Conservation (phyloP, 2,797 vertebrate genomes). For the Spheniscus humboldti region DNA sequence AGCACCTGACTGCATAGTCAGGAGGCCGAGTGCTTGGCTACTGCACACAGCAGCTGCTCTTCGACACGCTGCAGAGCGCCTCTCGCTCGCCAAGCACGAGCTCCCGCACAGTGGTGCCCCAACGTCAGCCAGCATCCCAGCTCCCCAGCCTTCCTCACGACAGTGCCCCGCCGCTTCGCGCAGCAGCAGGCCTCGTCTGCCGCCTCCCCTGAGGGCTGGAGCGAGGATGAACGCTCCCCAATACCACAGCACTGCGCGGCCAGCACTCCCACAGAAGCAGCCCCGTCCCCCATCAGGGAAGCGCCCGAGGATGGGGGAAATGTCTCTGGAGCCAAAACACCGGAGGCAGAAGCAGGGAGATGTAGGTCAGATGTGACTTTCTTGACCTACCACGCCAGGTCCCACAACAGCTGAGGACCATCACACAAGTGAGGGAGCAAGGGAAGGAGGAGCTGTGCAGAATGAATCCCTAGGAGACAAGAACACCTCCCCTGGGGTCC, state of each 20-base stretch:
- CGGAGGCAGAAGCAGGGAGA: not conserved
- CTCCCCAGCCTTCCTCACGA: rapidly evolving
- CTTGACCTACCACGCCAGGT: not conserved
- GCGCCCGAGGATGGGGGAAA: not conserved
- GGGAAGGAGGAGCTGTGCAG: not conserved
- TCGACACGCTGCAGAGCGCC: not conserved
- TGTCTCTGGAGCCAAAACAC: not conserved
- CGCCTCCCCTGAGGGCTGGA: not conserved
- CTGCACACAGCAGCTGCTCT: not conserved
- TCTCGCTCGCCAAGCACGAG: not conserved
- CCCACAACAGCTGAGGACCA: not conserved
- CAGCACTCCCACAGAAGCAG: not conserved
- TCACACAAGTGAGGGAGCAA: not conserved
- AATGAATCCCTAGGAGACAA: not conserved
- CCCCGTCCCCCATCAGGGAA: not conserved
- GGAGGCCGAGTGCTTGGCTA: not conserved
- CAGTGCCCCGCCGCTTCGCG: rapidly evolving
- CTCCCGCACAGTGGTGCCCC: not conserved
- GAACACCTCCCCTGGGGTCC: not conserved
- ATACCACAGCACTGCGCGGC: not conserved
- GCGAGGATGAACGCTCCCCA: rapidly evolving
- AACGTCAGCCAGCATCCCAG: not conserved
- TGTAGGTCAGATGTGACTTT: not conserved
- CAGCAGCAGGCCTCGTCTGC: not conserved
- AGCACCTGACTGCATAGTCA: not conserved